Evolutionary conservation across 2,888 invertebrate species (phyloP).

Genomic region (Rhogogaster chlorosoma): DNA sequence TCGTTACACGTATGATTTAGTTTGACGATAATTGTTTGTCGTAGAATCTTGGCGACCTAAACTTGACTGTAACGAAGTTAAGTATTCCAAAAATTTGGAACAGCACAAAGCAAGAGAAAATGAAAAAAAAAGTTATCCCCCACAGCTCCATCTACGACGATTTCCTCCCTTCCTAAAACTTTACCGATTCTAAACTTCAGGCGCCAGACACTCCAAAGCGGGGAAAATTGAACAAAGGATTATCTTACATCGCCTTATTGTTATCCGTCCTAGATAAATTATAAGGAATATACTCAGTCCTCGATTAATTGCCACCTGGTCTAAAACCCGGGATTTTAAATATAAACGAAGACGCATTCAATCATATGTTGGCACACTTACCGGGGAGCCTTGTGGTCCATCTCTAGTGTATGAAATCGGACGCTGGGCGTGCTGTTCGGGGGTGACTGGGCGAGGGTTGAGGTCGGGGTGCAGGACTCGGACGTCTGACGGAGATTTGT

Average conservation of each 20-base stretch:
- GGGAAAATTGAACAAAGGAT: background rate
- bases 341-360: background rate
- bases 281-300: background rate
- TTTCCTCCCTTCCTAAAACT: background rate
- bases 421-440: slow-evolving; percentile 68
- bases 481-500: slow-evolving; percentile 60
- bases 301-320: background rate
- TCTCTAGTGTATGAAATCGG: slow-evolving; percentile 70
- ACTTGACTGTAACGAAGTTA: background rate
- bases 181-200: background rate
- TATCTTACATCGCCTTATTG: background rate
- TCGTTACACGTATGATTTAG: background rate
- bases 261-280: background rate
- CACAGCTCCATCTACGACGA: background rate
- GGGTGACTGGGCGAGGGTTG: slow-evolving; percentile 60
- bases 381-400: slow-evolving; percentile 71
- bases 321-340: background rate
- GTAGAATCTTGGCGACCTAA: background rate
- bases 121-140: background rate
- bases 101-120: background rate
- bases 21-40: background rate
- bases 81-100: background rate
- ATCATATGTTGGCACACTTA: slow-evolving; percentile 56
- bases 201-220: background rate
- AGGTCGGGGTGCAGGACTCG: slow-evolving; percentile 57